Evolutionary conservation across 2,888 invertebrate species (phyloP), one percentile per base, ranked within the genome.

Genomic region (Aphidoletes aphidimyza): DNA sequence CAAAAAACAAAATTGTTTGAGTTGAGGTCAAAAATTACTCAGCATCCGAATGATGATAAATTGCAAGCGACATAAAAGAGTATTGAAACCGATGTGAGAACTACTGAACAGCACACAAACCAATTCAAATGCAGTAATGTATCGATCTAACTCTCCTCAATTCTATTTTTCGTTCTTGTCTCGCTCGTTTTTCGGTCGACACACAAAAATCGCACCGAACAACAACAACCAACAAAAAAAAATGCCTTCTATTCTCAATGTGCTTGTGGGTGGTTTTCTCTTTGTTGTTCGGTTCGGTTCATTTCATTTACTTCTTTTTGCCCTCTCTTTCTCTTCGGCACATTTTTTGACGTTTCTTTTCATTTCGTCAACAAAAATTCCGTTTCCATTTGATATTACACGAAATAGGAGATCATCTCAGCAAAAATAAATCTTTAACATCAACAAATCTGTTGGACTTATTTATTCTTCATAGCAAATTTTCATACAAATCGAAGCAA

Each of bases 271-370:
- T 85, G 85, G 85, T 83, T 84, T 84, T 30, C 36, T 49, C 36
- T 84, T 45, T 84, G 81, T 69, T 83, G 84, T 85, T 42, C 45
- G 83, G 84, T 34, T 86, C 86, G 86, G 85, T 85, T 86, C 86
- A 86, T 85, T 86, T 81, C n/a, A n/a, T n/a, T n/a, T n/a, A n/a
- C n/a, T n/a, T n/a, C n/a, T n/a, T n/a, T n/a, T n/a, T n/a, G n/a
- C n/a, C n/a, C n/a, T n/a, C n/a, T n/a, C n/a, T n/a, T n/a, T n/a
- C n/a, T n/a, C n/a, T n/a, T n/a, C n/a, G n/a, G n/a, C n/a, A n/a
- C n/a, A n/a, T n/a, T 37, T 37, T 3, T n/a, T 81, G 81, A 37
- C 37, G 9, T 81, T 81, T 22, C 81, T n/a, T 37, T 36, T 37
- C 81, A 37, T 17, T 11, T 81, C 37, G 37, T 81, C 81, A 81